Base-by-base conservation (phyloP, 2,888 invertebrate species). In the Lymantria monacha region DNA sequence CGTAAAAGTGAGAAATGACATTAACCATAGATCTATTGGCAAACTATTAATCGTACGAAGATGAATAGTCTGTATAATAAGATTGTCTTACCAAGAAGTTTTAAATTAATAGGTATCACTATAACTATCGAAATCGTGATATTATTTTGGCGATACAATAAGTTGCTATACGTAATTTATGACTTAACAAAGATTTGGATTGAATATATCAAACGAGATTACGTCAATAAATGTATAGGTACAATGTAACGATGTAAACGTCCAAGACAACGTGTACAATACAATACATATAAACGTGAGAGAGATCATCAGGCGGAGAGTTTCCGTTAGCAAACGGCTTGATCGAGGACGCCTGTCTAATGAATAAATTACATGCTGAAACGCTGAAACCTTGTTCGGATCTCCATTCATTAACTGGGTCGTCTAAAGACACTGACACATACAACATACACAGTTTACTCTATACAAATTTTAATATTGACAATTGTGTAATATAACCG, bases 361-460 rank as follows among this genome's bases (percentile, higher is more conserved):
- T 90, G 90, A 89, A 91, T 90, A 91, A 90, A 90, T 90, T 90
- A 90, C 90, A 90, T 87, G 88, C 87, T 87, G 86, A 87, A 88
- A 89, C 87, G 89, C 87, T 87, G 86, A 87, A 88, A 89, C 87
- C 89, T 87, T 90, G 88, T 90, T 81, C 82, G 84, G 76, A 87
- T 83, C 76, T 75, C 77, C 82, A 83, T 85, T 82, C 86, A 86
- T 85, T 87, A 87, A 79, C 80, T 76, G 76, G 69, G 70, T 76
- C 76, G 79, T 80, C 76, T 70, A 72, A 71, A 72, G 69, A 74
- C 79, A 46, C 43, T 44, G 44, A 44, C 49, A 49, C 44, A 48
- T 45, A 75, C 43, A 52, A 69, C 64, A 55, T 60, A 71, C 72
- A 73, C 70, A 67, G 74, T 76, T 79, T 79, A 70, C 69, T 68